These are phyloP conservation scores for Diplodus sargus DNA, from an alignment of 2,797 vertebrate species.

Conservation along the genomic window DNA sequence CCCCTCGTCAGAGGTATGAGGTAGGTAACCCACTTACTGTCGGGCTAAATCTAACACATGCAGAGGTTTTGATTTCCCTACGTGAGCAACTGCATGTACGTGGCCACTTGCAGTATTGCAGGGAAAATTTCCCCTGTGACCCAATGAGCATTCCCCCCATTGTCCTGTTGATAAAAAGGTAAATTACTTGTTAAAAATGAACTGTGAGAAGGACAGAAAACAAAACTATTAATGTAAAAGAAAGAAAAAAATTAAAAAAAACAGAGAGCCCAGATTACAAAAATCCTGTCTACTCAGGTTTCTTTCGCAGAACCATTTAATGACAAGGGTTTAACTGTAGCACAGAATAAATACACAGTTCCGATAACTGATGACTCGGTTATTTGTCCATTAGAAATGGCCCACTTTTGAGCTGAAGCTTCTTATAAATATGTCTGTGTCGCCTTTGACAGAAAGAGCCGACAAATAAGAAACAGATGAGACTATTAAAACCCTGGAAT, in stretches of 20 bases:
- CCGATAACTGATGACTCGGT: constrained; percentile 57
- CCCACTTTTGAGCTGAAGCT: constrained; percentile 51
- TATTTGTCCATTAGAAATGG: constrained; percentile 67
- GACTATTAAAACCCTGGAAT: constrained; percentile 62
- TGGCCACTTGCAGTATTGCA: too few relatives aligned
- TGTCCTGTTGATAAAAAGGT: neutral
- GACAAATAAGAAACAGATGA: constrained; percentile 74
- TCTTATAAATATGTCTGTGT: constrained; percentile 49
- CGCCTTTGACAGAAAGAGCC: constrained; percentile 43
- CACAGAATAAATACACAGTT: constrained; percentile 59
- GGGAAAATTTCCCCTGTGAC: too few relatives aligned
- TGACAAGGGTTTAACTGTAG: constrained; percentile 54
- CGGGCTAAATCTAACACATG: constrained; percentile 26
- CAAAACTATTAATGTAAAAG: constrained; percentile 7
- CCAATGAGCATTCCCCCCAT: too few relatives aligned
- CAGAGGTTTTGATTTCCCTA: constrained; percentile 10
- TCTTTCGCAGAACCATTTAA: constrained; percentile 50
- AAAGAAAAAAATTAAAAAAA: neutral
- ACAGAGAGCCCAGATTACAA: constrained; percentile 40
- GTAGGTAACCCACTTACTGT: constrained; percentile 52
- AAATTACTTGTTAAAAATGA: neutral
- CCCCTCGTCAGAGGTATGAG: neutral
- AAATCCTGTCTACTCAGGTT: constrained; percentile 29
- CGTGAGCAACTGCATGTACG: neutral
- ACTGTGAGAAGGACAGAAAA: neutral